phyloP scores from a whole-genome alignment of 2,113 vertebrate genomes.

The Charadrius vociferus region DNA sequence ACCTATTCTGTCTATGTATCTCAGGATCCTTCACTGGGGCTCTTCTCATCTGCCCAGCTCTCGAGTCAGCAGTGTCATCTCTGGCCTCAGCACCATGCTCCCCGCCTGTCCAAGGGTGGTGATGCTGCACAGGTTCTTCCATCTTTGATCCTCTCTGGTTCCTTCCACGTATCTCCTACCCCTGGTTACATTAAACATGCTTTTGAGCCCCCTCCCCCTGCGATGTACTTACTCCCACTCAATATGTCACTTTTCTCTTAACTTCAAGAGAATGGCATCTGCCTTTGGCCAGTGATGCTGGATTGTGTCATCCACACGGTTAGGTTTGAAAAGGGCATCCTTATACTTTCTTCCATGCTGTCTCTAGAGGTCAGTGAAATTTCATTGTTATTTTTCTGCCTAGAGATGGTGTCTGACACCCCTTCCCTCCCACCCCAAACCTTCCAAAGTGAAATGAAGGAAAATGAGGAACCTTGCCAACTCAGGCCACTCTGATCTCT shows the following conservation, averaged over 20 bases:
- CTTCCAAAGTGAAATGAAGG: neutral
- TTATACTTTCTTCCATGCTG: neutral
- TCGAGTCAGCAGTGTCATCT: accelerated
- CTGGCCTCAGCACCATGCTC: neutral
- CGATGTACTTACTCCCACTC: accelerated
- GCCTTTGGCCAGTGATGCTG: neutral
- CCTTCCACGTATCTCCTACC: neutral
- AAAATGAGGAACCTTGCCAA: neutral
- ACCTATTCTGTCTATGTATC: neutral
- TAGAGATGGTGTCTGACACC: neutral
- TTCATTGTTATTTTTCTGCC: neutral
- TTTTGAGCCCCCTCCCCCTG: neutral
- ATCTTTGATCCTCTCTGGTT: neutral
- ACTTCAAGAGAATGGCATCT: neutral
- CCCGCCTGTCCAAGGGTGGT: neutral
- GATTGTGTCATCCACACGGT: neutral
- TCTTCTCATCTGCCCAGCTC: neutral
- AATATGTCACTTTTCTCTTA: neutral
- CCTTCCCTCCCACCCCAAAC: too few relatives aligned
- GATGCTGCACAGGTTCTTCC: neutral
- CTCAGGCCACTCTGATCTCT: neutral
- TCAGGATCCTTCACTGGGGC: neutral
- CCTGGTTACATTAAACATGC: neutral
- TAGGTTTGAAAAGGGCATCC: neutral
- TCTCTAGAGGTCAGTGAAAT: neutral